A percentile compares a stretch with the other conserved stretches of the same genome.
These are phyloP conservation scores for Atrichornis clamosus DNA, from an alignment of 2,113 vertebrate species.

Conservation along the genomic window DNA sequence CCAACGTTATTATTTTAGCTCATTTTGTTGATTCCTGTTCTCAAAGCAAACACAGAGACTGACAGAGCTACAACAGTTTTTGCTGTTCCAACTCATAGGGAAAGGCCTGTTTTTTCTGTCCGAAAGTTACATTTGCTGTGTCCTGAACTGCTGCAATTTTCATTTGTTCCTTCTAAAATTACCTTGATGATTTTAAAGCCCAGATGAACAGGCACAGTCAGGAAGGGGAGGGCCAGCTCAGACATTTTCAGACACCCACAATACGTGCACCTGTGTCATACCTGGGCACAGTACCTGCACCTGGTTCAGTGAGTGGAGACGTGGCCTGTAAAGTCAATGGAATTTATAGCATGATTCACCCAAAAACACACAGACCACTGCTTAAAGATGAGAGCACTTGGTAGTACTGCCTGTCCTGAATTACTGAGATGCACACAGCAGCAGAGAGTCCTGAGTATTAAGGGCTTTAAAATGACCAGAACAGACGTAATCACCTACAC, in stretches of 20 bases:
- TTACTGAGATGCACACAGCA: neutral
- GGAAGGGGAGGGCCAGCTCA: neutral
- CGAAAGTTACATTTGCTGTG: neutral
- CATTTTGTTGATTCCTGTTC: neutral
- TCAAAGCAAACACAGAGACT: neutral
- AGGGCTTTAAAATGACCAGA: neutral
- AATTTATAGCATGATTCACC: neutral
- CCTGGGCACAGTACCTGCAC: no score
- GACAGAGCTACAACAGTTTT: neutral
- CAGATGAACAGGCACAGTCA: neutral
- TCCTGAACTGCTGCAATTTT: neutral
- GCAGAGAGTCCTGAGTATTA: neutral
- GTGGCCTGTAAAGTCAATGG: neutral
- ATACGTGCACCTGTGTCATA: rapidly evolving
- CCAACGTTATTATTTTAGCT: neutral
- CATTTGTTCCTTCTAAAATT: neutral
- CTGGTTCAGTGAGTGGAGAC: neutral
- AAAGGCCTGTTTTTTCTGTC: neutral
- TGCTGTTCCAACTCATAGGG: neutral
- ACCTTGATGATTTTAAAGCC: neutral
- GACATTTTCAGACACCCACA: neutral
- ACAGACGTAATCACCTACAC: neutral
- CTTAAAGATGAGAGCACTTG: neutral
- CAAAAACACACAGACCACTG: neutral
- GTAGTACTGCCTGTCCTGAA: neutral